Percentiles rank a stretch among this genome's conserved stretches.
phyloP scores from a whole-genome alignment of 1,140 invertebrate genomes.

The Dolichoris vasculosae region DNA sequence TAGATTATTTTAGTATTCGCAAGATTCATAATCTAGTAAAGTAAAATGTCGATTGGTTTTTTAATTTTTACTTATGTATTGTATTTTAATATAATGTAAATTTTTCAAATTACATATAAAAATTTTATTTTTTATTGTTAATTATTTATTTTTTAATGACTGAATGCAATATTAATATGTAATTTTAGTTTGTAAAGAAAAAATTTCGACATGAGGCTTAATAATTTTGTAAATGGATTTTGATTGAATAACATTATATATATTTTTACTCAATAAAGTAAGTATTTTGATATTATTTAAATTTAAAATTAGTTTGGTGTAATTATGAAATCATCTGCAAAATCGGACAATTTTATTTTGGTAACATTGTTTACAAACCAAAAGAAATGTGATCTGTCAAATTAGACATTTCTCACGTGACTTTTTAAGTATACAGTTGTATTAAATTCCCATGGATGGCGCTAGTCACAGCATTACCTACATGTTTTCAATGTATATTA shows the following conservation, averaged over 20 bases:
- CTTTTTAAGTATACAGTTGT: neutral
- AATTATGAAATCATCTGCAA: neutral
- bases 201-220: neutral
- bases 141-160: too few relatives aligned
- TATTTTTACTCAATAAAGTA: neutral
- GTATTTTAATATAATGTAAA: neutral
- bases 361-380: constrained; percentile 6
- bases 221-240: neutral
- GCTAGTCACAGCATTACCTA: neutral
- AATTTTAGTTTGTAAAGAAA: neutral
- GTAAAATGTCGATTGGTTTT: neutral
- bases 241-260: neutral
- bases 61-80: too few relatives aligned
- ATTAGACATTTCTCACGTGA: constrained; percentile 41
- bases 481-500: neutral
- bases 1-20: too few relatives aligned
- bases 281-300: neutral
- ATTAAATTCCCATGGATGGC: neutral
- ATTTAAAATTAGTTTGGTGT: neutral
- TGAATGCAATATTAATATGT: too few relatives aligned
- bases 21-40: neutral
- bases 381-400: constrained; percentile 32
- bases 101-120: neutral
- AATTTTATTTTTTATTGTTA: too few relatives aligned
- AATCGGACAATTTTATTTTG: neutral